Evolutionary conservation across 2,888 invertebrate species (phyloP).

Genomic region (Oxycera nigricornis): DNA sequence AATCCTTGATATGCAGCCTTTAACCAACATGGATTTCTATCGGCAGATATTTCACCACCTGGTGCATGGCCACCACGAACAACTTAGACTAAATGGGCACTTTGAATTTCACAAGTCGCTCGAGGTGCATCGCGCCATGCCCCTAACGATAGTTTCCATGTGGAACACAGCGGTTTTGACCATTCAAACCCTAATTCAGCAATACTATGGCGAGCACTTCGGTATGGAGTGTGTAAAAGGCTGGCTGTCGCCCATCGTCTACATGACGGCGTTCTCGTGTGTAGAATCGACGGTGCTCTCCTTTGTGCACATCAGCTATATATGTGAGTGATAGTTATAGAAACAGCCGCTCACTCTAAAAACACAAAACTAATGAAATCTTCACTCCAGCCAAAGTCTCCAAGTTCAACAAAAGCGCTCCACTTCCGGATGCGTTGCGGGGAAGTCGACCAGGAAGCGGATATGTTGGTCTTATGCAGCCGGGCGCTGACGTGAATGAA

Average conservation of each 20-base stretch:
- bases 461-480: constrained; percentile 60
- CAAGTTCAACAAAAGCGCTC: constrained; percentile 67
- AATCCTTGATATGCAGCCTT: background rate
- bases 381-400: constrained; percentile 65
- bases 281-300: constrained; percentile 64
- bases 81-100: constrained; percentile 70
- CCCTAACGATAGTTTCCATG: constrained; percentile 69
- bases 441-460: constrained; percentile 59
- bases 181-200: constrained; percentile 66
- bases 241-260: constrained; percentile 66
- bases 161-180: constrained; percentile 68
- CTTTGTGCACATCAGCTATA: constrained; percentile 65
- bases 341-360: background rate
- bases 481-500: constrained; percentile 66
- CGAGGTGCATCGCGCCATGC: constrained; percentile 67
- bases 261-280: constrained; percentile 66
- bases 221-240: constrained; percentile 64
- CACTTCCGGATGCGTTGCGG: constrained; percentile 70
- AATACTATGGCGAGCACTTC: constrained; percentile 66
- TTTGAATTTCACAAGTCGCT: constrained; percentile 73
- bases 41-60: constrained; percentile 67
- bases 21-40: constrained; percentile 2
- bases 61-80: constrained; percentile 67
- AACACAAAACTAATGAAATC: background rate
- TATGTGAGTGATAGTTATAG: constrained; percentile 60